Conservation (phyloP, 1,140 invertebrate genomes). For the Rhopalosiphum padi region DNA sequence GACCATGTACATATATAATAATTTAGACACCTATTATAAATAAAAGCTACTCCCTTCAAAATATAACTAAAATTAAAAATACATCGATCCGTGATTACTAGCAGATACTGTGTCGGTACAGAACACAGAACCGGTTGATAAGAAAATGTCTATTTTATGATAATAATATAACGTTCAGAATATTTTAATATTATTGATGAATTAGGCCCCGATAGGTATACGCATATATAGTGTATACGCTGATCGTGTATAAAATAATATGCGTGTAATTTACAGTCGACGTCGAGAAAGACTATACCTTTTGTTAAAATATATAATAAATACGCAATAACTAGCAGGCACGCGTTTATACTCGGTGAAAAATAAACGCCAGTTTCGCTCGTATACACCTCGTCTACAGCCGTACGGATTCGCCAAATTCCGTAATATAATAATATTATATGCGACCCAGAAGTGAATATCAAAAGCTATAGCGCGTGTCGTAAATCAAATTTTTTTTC, state of each 20-base stretch:
- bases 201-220: background rate
- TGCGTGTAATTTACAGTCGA: background rate
- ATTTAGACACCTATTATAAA: no score
- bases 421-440: conserved; percentile 5
- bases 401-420: background rate
- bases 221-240: background rate
- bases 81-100: background rate
- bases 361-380: background rate
- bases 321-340: background rate
- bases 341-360: background rate
- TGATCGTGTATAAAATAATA: background rate
- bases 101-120: background rate
- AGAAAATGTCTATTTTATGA: background rate
- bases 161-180: background rate
- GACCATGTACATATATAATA: no score
- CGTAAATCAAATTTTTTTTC: conserved; percentile 34
- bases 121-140: background rate
- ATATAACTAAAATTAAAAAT: background rate
- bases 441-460: conserved; percentile 3
- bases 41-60: background rate
- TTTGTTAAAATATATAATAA: background rate
- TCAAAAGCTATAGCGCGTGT: background rate
- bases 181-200: background rate
- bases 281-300: background rate
- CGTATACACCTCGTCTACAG: background rate